phyloP scores from a whole-genome alignment of 2,888 invertebrate genomes.

The Diadegma fenestrale region DNA sequence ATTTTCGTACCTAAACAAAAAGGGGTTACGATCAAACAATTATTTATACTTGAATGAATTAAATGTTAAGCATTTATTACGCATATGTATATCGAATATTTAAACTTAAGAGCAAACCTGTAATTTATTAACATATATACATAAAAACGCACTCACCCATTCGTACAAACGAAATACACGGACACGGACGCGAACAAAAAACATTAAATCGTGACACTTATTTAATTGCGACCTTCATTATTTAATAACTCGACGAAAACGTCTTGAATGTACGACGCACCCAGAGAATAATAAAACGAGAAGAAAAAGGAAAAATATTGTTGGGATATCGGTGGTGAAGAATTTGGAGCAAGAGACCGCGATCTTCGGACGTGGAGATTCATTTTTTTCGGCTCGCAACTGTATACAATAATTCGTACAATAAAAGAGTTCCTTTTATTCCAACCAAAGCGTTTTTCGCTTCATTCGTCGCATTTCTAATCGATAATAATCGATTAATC shows the following conservation, averaged over 20 bases:
- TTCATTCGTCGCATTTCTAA: no score
- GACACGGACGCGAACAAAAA: slow-evolving; percentile 20
- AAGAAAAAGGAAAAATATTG: slow-evolving; percentile 1
- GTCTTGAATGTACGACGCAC: slow-evolving; percentile 11
- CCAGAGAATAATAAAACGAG: slow-evolving; percentile 14
- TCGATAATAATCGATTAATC: no score
- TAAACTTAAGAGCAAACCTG: slow-evolving; percentile 70
- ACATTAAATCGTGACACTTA: slow-evolving; percentile 74
- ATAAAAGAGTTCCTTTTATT: slow-evolving; percentile 84
- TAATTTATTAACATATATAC: slow-evolving; percentile 80
- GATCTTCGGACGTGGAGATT: slow-evolving; percentile 15
- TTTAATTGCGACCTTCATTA: slow-evolving; percentile 79
- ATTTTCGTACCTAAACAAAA: neutral
- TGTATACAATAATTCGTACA: slow-evolving; percentile 79
- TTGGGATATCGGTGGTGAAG: slow-evolving; percentile 6
- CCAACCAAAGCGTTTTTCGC: slow-evolving; percentile 47
- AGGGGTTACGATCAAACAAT: slow-evolving; percentile 20
- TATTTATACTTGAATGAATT: slow-evolving; percentile 54
- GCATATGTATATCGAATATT: slow-evolving; percentile 46
- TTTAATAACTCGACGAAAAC: slow-evolving; percentile 71
- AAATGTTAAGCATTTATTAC: slow-evolving; percentile 42
- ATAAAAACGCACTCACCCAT: slow-evolving; percentile 32
- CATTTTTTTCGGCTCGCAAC: slow-evolving; percentile 67
- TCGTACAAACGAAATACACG: no score
- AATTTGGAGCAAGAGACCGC: slow-evolving; percentile 7